A percentile compares a stretch with the other conserved stretches of the same genome.
phyloP scores from a whole-genome alignment of 2,888 invertebrate genomes.

The Pandemis cinnamomeana region DNA sequence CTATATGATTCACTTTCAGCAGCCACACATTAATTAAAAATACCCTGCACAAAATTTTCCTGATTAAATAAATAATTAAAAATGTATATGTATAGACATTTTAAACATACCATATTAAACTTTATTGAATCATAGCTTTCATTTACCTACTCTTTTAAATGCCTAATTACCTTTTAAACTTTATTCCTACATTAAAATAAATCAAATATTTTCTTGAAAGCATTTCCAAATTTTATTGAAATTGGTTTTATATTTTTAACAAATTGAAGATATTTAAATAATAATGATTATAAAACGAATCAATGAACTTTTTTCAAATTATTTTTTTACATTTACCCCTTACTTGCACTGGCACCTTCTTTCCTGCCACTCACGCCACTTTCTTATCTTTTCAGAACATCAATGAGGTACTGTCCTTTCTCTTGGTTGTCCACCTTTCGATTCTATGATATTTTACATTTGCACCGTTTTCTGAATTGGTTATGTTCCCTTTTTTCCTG shows the following conservation, averaged over 20 bases:
- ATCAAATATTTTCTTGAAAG: background rate
- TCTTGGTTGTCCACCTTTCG: conserved; percentile 68
- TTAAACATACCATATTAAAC: background rate
- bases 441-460: conserved; percentile 64
- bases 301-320: background rate
- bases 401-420: conserved; percentile 84
- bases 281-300: background rate
- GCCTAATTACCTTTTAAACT: background rate
- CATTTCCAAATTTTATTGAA: background rate
- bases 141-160: background rate
- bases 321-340: conserved; percentile 1
- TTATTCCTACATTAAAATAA: background rate
- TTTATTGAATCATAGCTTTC: background rate
- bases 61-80: background rate
- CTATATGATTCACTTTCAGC: conserved; percentile 20
- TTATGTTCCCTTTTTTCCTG: conserved; percentile 16
- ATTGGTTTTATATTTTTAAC: background rate
- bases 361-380: conserved; percentile 75
- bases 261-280: background rate
- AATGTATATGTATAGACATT: background rate
- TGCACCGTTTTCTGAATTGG: conserved; percentile 59
- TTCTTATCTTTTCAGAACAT: conserved; percentile 86
- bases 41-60: conserved; percentile 4
- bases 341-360: conserved; percentile 69
- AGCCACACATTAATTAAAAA: conserved; percentile 14